Evolutionary conservation across 2,797 vertebrate genomes (phyloP).

Genomic region (Morus bassanus): DNA sequence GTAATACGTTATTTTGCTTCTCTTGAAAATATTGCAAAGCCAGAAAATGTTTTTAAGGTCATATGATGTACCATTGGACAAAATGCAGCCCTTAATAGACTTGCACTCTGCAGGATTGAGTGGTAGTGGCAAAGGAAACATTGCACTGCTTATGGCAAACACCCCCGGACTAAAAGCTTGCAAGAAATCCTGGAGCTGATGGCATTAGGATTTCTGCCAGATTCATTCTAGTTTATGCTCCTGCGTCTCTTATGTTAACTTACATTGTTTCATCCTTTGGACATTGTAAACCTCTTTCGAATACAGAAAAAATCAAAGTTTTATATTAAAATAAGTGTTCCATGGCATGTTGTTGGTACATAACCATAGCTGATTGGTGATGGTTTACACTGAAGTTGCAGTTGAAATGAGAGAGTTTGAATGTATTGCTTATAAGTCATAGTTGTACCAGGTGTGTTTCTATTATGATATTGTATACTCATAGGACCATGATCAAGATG

Average conservation of each 20-base stretch:
- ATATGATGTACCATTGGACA: background rate
- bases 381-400: background rate
- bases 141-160: background rate
- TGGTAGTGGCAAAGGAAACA: background rate
- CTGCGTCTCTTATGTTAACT: background rate
- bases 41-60: background rate
- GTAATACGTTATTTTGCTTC: background rate
- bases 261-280: background rate
- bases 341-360: background rate
- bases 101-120: background rate
- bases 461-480: background rate
- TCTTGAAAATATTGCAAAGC: background rate
- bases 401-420: no score
- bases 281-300: background rate
- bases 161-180: background rate
- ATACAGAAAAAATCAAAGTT: background rate
- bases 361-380: accelerated
- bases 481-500: background rate
- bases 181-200: background rate
- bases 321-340: background rate
- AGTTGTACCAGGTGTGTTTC: background rate
- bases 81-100: background rate
- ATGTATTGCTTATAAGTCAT: background rate
- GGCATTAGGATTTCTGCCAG: background rate
- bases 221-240: background rate